Evolutionary conservation across 2,113 vertebrate genomes (phyloP), one percentile per base, ranked within the genome.

Genomic region (Takifugu bimaculatus): DNA sequence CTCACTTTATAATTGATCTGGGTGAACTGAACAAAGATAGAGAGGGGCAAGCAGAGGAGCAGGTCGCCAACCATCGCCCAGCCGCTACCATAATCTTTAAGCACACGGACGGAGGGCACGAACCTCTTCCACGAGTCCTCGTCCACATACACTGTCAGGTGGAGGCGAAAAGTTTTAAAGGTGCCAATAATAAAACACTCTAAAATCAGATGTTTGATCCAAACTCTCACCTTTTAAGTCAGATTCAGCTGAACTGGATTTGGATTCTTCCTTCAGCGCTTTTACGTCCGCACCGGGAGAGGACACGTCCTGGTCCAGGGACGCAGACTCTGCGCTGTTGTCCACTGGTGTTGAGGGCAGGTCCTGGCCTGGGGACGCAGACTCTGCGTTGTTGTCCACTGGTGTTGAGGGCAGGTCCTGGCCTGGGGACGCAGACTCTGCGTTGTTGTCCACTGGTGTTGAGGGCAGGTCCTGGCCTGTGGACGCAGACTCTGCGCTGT

Each of bases 1-100:
- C 62, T 65, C 89, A 99, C 97, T 94, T 94, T 91, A 76, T 95
- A 96, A 85, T 93, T 97, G 79, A 98, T 90, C 91, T 97, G 96
- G 1, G 94, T 89, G 51, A 98, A 85, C 86, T 98, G 94, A 35
- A 96, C 50, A 52, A 95, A 97, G 79, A 98, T 20, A 3, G 96
- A 98, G 49, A 99, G 94, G 0, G 96, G 97, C 75, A 99, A 51
- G 62, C 93, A 95, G 72, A 97, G 91, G 2, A 99, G 91, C 9
- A 96, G 72, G 82, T 98, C 95, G 4, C 94, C 93, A 54, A 94
- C 88, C 0, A 95, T 91, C 3, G 92, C 94, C 96, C 96, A 99
- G 58, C 96, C 95, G 0, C 68, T 74, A 5, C 90, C 89, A 9
- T 89, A 95, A 26, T 94, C 95, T 42, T 91, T 83, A 77, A 94